Evolutionary conservation across 2,888 invertebrate genomes (phyloP).

Genomic region (Stenichneumon culpator): DNA sequence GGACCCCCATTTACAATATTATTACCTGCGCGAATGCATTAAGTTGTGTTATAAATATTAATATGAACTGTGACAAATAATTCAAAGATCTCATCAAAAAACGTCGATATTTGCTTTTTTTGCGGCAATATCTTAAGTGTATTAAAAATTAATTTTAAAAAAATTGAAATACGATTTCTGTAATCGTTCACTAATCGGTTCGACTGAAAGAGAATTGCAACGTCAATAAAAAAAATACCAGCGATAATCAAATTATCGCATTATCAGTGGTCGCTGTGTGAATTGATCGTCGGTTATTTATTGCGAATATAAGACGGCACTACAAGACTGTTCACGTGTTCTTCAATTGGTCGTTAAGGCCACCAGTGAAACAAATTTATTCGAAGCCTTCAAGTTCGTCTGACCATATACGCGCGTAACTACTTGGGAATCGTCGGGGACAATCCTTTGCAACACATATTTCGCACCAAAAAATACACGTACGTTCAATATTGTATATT

Average conservation of each 20-base stretch:
- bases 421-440: slow-evolving; percentile 32
- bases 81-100: background rate
- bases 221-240: background rate
- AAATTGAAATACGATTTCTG: background rate
- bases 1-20: background rate
- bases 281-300: background rate
- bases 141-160: background rate
- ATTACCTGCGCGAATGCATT: background rate
- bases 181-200: background rate
- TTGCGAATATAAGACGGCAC: background rate
- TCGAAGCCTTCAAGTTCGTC: slow-evolving; percentile 4
- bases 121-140: background rate
- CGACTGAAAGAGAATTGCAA: background rate
- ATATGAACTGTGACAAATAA: background rate
- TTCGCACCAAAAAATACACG: background rate
- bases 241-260: background rate
- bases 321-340: background rate
- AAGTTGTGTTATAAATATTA: background rate
- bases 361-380: background rate
- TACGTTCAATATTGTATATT: background rate
- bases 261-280: background rate
- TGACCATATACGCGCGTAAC: slow-evolving; percentile 44
- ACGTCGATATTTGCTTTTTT: background rate
- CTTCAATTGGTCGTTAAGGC: background rate
- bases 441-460: slow-evolving; percentile 15